These are phyloP conservation scores for Papilio demoleus DNA, from an alignment of 2,888 invertebrate species.

Conservation along the genomic window DNA sequence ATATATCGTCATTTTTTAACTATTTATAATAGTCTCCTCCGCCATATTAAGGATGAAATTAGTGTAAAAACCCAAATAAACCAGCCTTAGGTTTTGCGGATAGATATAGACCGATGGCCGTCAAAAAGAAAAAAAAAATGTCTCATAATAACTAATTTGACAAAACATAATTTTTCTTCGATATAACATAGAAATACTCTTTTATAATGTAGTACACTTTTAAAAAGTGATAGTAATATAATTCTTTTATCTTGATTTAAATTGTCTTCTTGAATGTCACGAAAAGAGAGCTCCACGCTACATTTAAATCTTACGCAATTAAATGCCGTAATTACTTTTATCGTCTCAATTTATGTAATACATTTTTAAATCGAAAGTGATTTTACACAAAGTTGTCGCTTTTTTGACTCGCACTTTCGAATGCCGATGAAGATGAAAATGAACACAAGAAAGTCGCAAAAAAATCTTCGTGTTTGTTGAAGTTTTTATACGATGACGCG, in stretches of 20 bases:
- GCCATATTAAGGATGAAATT: too few relatives aligned
- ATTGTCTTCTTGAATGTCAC: not conserved
- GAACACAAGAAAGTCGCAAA: constrained; percentile 27
- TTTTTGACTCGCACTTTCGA: constrained; percentile 24
- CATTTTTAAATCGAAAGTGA: constrained; percentile 23
- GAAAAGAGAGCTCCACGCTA: constrained; percentile 6
- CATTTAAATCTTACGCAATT: not conserved
- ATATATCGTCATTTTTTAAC: too few relatives aligned
- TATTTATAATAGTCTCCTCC: too few relatives aligned
- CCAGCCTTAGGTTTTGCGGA: too few relatives aligned
- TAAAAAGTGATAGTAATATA: not conserved
- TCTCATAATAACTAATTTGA: too few relatives aligned
- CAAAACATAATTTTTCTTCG: too few relatives aligned
- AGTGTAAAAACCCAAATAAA: too few relatives aligned
- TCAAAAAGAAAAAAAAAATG: too few relatives aligned
- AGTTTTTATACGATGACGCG: constrained; percentile 33
- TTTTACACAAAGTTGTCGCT: constrained; percentile 17
- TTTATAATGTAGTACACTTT: too few relatives aligned
- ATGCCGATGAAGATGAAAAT: constrained; percentile 15
- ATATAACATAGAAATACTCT: too few relatives aligned
- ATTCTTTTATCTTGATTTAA: not conserved
- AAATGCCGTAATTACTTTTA: constrained; percentile 5
- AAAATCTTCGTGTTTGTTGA: constrained; percentile 18
- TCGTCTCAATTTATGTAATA: not conserved
- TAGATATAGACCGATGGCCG: too few relatives aligned